Evolutionary conservation across 2,888 invertebrate species (phyloP).

Genomic region (Caenorhabditis plicata): DNA sequence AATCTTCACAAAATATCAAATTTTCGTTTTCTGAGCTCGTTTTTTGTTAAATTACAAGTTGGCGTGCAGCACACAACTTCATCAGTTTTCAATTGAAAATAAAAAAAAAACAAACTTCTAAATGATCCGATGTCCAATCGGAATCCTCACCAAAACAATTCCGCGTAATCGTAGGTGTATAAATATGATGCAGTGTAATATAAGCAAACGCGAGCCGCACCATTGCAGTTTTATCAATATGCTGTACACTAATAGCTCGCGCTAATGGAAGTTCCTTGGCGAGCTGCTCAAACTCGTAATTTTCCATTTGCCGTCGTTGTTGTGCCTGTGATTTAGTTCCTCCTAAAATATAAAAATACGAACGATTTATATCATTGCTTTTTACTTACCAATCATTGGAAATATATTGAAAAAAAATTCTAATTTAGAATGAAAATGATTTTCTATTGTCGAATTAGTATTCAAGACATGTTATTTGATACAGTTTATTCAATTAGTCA

Average conservation of each 20-base stretch:
- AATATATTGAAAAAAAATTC: background rate
- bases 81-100: background rate
- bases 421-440: background rate
- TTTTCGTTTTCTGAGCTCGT: too few relatives aligned
- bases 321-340: constrained; percentile 43
- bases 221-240: constrained; percentile 67
- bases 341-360: background rate
- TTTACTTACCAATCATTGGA: background rate
- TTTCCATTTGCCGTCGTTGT: constrained; percentile 83
- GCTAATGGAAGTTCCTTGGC: constrained; percentile 73
- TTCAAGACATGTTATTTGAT: constrained; percentile 18
- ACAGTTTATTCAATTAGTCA: constrained; percentile 6
- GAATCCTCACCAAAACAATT: constrained; percentile 25
- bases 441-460: constrained; percentile 13
- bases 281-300: constrained; percentile 92
- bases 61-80: background rate
- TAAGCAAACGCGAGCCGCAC: constrained; percentile 49
- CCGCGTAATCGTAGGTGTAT: background rate
- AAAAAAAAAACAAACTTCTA: too few relatives aligned
- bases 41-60: background rate
- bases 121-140: constrained; percentile 30
- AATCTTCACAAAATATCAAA: too few relatives aligned
- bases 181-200: constrained; percentile 48
- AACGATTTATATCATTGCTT: constrained; percentile 7
- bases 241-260: constrained; percentile 81